Conservation (phyloP, 92 coral and sea anemone species). For the Galaxea fascicularis region DNA sequence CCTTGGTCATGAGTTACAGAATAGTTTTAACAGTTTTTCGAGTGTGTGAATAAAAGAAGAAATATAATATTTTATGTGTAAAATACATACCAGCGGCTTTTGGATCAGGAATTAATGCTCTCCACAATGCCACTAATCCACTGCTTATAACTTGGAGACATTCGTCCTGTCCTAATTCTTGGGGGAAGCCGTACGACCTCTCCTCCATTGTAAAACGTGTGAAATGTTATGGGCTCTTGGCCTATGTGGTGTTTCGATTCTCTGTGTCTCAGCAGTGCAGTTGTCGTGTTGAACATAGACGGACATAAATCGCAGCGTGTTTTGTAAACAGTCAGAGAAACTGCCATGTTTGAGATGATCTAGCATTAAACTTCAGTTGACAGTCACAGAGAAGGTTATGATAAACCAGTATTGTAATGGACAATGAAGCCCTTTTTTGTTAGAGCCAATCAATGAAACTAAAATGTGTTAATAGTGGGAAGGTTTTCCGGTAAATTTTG, state of each 20-base stretch:
- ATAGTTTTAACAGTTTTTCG: neutral
- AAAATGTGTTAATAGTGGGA: neutral
- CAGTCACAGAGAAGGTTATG: neutral
- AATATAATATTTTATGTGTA: neutral
- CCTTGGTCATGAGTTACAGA: too few relatives aligned
- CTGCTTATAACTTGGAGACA: constrained; percentile 25
- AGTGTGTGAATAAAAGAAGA: neutral
- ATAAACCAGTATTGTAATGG: neutral
- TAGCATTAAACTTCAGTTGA: neutral
- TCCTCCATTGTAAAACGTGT: constrained; percentile 26
- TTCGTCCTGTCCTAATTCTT: constrained; percentile 33
- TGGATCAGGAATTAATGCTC: constrained; percentile 37
- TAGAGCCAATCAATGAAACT: neutral
- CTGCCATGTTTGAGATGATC: constrained; percentile 7
- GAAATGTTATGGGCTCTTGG: constrained; percentile 4
- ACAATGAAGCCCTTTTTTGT: neutral
- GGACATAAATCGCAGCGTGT: constrained; percentile 43
- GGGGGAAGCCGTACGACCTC: constrained; percentile 23
- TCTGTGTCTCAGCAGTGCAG: constrained; percentile 49
- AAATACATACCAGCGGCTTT: constrained; percentile 47
- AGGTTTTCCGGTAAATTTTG: neutral
- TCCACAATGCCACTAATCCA: constrained; percentile 50
- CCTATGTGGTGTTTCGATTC: constrained; percentile 21
- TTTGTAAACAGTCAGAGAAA: constrained; percentile 27
- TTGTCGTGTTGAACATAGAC: constrained; percentile 39